Base-by-base conservation (phyloP, 1,140 invertebrate species). In the Heliothis subflexa region DNA sequence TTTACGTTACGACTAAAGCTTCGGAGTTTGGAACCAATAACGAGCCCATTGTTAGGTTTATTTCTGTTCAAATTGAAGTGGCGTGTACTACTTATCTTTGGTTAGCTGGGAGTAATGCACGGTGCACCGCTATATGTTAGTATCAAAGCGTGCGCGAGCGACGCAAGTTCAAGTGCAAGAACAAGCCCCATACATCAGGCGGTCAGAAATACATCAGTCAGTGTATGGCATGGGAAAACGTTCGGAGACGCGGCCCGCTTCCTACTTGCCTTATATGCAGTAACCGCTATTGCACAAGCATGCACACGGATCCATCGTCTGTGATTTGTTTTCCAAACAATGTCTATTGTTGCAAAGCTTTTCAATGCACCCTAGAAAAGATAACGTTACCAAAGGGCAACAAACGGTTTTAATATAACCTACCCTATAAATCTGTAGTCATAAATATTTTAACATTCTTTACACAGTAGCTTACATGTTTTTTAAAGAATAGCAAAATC, bases 231-330 rank as follows among this genome's bases (percentile, higher is more conserved):
- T 93, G 91, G 91, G 91, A 94, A 94, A 91, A 87, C 83, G 73
- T 83, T 86, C 79, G 70, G 74, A 82, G 78, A 86, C 81, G 81
- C 80, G 64, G 81, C 77, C 71, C 79, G 83, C 83, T 93, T 91
- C 91, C 87, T 92, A 78, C 82, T 92, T 81, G 86, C 91, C 91
- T 85, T 93, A 90, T 91, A 91, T 82, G 91, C 82, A 81, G 66
- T 70, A 73, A 73, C 85, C 74, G 80, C 84, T 83, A 84, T 83
- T 79, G 52, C 71, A 78, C 71, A 78, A 76, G 59, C 45, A 68
- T 49, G 25, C 47, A 45, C 61, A 49, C 28, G 57, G 18, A 62
- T 75, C 21, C 74, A 45, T 55, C 16, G 25, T 9, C 33, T 49
- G 62, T 45, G 61, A 77, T 47, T 45, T 62, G 25, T 47, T 77